These are phyloP conservation scores for Didymodactylos carnosus DNA, from an alignment of 2,888 invertebrate genomes.

Conservation along the genomic window DNA sequence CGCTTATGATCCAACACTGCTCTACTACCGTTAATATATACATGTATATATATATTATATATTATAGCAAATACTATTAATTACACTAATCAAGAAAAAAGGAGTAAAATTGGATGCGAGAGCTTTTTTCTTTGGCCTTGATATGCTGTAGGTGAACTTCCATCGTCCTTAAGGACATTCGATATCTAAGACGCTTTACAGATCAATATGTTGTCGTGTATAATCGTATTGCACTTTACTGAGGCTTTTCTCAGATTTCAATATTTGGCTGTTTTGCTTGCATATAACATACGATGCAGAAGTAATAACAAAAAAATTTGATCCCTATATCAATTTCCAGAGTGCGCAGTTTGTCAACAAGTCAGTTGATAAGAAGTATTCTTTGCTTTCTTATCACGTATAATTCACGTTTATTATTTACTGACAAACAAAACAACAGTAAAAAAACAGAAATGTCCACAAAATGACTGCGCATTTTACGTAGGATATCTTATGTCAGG, in stretches of 20 bases:
- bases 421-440: too few species aligned
- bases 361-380: neutral
- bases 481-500: too few species aligned
- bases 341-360: neutral
- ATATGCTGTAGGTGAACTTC: neutral
- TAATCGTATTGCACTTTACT: neutral
- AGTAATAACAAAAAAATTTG: too few species aligned
- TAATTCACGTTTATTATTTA: neutral
- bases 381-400: neutral
- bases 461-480: too few species aligned
- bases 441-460: too few species aligned
- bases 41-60: neutral
- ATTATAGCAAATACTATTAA: neutral
- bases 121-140: neutral
- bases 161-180: neutral
- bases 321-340: neutral
- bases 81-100: neutral
- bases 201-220: neutral
- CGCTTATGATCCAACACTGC: neutral
- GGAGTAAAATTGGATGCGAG: neutral
- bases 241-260: neutral
- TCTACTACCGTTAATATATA: neutral
- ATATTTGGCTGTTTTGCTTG: neutral
- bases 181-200: neutral
- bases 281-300: neutral